Percentiles rank a stretch among this genome's conserved stretches.
Evolutionary conservation across 2,113 vertebrate species (phyloP).

Genomic region (Noctilio leporinus): DNA sequence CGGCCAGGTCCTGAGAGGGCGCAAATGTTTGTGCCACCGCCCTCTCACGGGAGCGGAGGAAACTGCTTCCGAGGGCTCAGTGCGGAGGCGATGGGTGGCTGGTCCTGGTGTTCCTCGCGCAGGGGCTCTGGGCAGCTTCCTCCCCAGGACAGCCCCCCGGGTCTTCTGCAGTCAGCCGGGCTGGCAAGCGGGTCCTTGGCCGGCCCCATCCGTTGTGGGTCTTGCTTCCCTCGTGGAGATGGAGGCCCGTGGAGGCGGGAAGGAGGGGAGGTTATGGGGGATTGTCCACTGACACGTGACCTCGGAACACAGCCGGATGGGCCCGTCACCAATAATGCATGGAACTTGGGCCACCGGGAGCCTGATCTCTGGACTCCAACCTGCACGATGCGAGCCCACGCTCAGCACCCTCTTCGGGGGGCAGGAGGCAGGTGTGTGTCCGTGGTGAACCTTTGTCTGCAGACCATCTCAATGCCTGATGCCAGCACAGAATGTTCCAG

Average conservation of each 20-base stretch:
- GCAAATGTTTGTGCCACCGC: rapidly evolving
- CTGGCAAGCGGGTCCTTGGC: rapidly evolving
- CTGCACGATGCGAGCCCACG: too few species aligned
- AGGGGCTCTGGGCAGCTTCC: neutral
- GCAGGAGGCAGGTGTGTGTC: too few species aligned
- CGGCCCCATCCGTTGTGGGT: too few species aligned
- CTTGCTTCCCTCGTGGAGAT: neutral
- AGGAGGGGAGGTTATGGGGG: neutral
- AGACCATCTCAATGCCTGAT: too few species aligned
- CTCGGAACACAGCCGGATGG: neutral
- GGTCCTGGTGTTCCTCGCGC: rapidly evolving
- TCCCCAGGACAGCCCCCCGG: neutral
- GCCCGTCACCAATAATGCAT: rapidly evolving
- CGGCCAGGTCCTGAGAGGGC: too few species aligned
- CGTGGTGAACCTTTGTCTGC: too few species aligned
- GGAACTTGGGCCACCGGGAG: too few species aligned
- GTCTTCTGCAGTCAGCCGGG: rapidly evolving
- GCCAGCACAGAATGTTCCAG: too few species aligned
- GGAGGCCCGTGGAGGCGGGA: neutral
- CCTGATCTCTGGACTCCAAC: neutral
- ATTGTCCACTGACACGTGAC: neutral
- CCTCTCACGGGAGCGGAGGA: neutral
- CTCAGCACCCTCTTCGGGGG: neutral
- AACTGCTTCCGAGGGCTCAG: rapidly evolving
- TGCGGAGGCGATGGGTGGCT: rapidly evolving